Percentiles rank a stretch among this genome's conserved stretches.
Evolutionary conservation across 2,113 vertebrate genomes (phyloP).

Genomic region (Pontoporia blainvillei): DNA sequence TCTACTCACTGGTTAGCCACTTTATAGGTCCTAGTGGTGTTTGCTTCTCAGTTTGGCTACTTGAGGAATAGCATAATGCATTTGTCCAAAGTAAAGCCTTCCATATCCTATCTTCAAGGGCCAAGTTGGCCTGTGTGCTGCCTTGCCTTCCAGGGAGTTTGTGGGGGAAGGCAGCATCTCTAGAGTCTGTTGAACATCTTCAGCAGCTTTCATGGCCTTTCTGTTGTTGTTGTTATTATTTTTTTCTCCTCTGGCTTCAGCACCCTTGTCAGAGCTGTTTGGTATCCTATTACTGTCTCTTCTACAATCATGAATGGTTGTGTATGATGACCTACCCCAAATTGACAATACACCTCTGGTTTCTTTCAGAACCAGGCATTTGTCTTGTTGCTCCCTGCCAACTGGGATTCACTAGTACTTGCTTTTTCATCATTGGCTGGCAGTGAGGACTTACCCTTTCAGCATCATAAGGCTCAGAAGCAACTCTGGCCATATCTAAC

Average conservation of each 20-base stretch:
- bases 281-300: background rate
- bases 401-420: background rate
- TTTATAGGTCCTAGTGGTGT: background rate
- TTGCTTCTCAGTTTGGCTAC: background rate
- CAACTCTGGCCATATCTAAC: background rate
- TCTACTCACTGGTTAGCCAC: background rate
- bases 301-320: background rate
- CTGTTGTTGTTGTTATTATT: background rate
- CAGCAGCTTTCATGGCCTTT: background rate
- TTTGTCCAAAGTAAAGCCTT: background rate
- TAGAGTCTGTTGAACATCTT: background rate
- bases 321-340: background rate
- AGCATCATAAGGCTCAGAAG: background rate
- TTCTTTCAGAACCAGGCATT: background rate
- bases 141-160: background rate
- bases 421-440: background rate
- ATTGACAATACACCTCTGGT: background rate
- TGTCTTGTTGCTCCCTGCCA: background rate
- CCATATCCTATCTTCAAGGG: background rate
- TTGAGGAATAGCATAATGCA: background rate
- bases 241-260: background rate
- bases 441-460: background rate
- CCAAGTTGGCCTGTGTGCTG: background rate
- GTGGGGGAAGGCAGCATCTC: background rate
- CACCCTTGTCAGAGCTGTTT: background rate